phyloP scores from a whole-genome alignment of 2,888 invertebrate genomes.

The Eudasyphora cyanicolor region DNA sequence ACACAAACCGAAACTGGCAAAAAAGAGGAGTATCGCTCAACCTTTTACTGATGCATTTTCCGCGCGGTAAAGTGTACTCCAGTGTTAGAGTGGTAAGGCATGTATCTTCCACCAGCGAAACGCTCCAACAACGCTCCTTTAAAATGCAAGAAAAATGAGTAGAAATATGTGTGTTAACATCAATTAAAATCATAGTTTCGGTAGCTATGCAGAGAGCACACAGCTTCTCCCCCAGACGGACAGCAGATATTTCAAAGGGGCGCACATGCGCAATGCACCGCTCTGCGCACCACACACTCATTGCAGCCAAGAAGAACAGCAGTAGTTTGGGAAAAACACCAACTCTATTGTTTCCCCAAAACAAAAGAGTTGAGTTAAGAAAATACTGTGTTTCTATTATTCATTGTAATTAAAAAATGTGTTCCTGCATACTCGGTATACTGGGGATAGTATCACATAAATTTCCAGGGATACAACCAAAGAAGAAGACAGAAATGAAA shows the following conservation, averaged over 20 bases:
- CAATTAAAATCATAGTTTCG: slow-evolving; percentile 55
- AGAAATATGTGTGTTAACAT: slow-evolving; percentile 52
- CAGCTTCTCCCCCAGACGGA: too few relatives aligned
- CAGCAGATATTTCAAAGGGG: neutral
- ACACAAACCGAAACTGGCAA: neutral
- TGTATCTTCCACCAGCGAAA: neutral
- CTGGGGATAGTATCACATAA: too few relatives aligned
- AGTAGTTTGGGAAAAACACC: too few relatives aligned
- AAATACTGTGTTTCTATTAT: too few relatives aligned
- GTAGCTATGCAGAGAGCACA: too few relatives aligned
- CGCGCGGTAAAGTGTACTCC: neutral
- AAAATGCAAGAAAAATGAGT: neutral
- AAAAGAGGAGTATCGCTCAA: neutral
- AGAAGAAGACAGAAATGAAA: too few relatives aligned
- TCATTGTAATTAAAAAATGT: too few relatives aligned
- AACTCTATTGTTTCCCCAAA: slow-evolving; percentile 48
- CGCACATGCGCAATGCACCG: neutral
- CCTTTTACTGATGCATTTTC: neutral
- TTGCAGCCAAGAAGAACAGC: neutral
- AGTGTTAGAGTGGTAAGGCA: neutral
- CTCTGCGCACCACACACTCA: neutral
- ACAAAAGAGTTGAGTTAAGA: slow-evolving; percentile 43
- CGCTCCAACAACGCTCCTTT: neutral
- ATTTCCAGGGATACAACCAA: too few relatives aligned
- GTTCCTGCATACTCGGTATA: too few relatives aligned